Evolutionary conservation across 2,888 invertebrate genomes (phyloP).

Genomic region (Athetis lepigone): DNA sequence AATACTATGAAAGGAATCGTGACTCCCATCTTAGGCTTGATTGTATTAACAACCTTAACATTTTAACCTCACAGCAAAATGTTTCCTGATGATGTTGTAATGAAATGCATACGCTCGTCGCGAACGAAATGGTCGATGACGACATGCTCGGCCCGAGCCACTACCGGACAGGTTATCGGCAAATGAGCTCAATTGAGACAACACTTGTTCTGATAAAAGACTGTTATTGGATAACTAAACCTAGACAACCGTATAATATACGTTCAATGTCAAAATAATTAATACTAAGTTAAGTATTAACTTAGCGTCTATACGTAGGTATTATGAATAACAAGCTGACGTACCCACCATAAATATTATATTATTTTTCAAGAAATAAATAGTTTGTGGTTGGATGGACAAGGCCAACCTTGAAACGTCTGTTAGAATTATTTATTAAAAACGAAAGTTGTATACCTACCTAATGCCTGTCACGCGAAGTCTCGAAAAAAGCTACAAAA

Average conservation of each 20-base stretch:
- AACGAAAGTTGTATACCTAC: slow-evolving; percentile 1
- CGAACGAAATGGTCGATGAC: slow-evolving; percentile 78
- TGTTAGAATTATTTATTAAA: slow-evolving; percentile 11
- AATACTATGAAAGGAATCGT: slow-evolving; percentile 31
- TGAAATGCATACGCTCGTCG: slow-evolving; percentile 60
- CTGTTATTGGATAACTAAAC: slow-evolving; percentile 68
- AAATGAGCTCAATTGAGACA: slow-evolving; percentile 82
- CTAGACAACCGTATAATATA: slow-evolving; percentile 52
- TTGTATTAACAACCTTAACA: slow-evolving; percentile 59
- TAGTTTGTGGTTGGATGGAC: slow-evolving; percentile 28
- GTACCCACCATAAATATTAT: slow-evolving; percentile 13
- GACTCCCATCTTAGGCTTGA: slow-evolving; percentile 41
- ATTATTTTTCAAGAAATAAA: slow-evolving; percentile 25
- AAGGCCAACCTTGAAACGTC: slow-evolving; percentile 37
- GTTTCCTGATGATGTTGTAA: slow-evolving; percentile 68
- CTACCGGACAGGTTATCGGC: slow-evolving; percentile 75
- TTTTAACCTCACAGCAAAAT: slow-evolving; percentile 65
- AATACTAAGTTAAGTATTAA: slow-evolving; percentile 44
- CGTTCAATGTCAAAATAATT: slow-evolving; percentile 68
- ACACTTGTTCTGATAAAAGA: slow-evolving; percentile 69
- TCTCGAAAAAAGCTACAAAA: slow-evolving; percentile 7
- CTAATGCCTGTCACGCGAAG: slow-evolving; percentile 23
- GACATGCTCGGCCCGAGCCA: slow-evolving; percentile 64
- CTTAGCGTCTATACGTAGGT: slow-evolving; percentile 4
- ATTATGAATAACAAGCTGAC: slow-evolving; percentile 9